Percentiles rank a stretch among this genome's conserved stretches.
Evolutionary conservation across 2,797 vertebrate species (phyloP).

Genomic region (Eupleurogrammus muticus): DNA sequence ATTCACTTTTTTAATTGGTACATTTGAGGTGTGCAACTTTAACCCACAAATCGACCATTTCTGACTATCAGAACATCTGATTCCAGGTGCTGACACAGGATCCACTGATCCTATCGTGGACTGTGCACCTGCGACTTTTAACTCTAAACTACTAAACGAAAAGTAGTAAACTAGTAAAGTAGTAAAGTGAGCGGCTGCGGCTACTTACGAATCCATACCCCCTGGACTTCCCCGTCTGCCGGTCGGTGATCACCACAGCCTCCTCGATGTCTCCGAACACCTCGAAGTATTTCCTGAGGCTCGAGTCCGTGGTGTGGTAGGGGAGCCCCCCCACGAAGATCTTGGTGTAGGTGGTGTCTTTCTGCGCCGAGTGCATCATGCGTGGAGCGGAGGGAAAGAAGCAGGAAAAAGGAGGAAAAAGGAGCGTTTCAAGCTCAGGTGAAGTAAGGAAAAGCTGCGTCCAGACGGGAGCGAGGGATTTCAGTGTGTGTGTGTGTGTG

Average conservation of each 20-base stretch:
- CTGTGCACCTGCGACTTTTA: slow-evolving; percentile 26
- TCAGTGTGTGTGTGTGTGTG: neutral
- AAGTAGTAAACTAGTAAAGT: too few species aligned
- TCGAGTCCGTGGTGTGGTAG: slow-evolving; percentile 97
- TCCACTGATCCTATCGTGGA: neutral
- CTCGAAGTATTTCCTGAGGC: slow-evolving; percentile 96
- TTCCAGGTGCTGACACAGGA: neutral
- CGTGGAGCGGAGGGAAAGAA: neutral
- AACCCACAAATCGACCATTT: neutral
- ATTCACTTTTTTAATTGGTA: neutral
- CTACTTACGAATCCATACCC: slow-evolving; percentile 97
- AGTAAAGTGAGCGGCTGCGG: too few species aligned
- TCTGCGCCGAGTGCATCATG: slow-evolving; percentile 97
- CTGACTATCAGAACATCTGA: neutral
- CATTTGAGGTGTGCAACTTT: neutral
- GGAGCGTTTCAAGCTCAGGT: neutral
- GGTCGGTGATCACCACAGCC: slow-evolving; percentile 96
- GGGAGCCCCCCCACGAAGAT: slow-evolving; percentile 97
- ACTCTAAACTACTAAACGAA: slow-evolving; percentile 4
- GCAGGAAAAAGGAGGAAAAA: too few species aligned
- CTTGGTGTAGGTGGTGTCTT: slow-evolving; percentile 98
- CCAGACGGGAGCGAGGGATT: slow-evolving; percentile 2
- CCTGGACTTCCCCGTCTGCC: slow-evolving; percentile 96
- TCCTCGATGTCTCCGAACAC: slow-evolving; percentile 98
- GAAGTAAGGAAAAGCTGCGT: slow-evolving; percentile 28